Evolutionary conservation across 1,140 invertebrate species (phyloP).

Genomic region (Drosophila subobscura): DNA sequence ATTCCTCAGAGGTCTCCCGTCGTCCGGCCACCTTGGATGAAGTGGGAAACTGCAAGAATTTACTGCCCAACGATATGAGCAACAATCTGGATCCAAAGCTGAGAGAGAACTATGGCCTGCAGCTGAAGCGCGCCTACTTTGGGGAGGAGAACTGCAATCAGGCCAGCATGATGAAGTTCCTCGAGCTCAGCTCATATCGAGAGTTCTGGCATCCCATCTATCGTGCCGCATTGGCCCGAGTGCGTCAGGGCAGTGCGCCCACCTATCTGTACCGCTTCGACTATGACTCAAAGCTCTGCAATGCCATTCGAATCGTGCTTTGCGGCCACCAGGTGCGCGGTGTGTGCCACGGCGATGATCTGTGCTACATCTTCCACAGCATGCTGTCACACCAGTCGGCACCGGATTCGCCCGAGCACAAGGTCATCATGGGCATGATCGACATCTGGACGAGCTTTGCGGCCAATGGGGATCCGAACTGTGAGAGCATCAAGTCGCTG

Average conservation of each 20-base stretch:
- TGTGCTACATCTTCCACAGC: conserved; percentile 87
- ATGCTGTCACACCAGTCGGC: conserved; percentile 81
- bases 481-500: conserved; percentile 48
- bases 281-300: conserved; percentile 75
- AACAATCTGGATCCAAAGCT: conserved; percentile 50
- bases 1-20: conserved; percentile 60
- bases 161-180: conserved; percentile 71
- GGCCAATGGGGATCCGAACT: conserved; percentile 79
- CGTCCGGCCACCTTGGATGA: conserved; percentile 73
- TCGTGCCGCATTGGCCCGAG: conserved; percentile 64
- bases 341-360: conserved; percentile 87
- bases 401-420: conserved; percentile 63
- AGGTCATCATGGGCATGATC: conserved; percentile 83
- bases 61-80: conserved; percentile 66
- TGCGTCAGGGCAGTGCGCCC: conserved; percentile 66
- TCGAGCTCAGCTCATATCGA: conserved; percentile 77
- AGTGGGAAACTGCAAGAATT: conserved; percentile 63
- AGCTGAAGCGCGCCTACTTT: conserved; percentile 68
- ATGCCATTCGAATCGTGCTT: conserved; percentile 72
- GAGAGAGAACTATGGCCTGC: conserved; percentile 54
- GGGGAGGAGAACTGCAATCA: conserved; percentile 62
- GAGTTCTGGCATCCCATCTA: conserved; percentile 84
- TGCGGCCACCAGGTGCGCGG: conserved; percentile 83
- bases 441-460: conserved; percentile 84
- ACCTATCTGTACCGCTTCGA: conserved; percentile 84